Percentiles rank a stretch among this genome's conserved stretches.
Evolutionary conservation across 2,888 invertebrate genomes (phyloP).

Genomic region (Platycheirus rosarum): DNA sequence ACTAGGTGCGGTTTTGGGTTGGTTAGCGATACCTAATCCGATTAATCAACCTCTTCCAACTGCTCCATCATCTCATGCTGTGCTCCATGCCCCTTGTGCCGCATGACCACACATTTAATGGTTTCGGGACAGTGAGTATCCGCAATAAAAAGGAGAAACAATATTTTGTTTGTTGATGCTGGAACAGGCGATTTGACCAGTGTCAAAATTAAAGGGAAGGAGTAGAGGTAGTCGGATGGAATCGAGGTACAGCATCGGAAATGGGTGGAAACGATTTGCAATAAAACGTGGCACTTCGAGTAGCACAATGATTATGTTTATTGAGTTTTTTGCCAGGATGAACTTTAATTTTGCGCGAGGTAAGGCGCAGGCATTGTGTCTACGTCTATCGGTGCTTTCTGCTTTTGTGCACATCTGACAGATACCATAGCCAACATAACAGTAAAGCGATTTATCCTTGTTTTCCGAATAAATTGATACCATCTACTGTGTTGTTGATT

Average conservation of each 20-base stretch:
- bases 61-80: conserved; percentile 31
- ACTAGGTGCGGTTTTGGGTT: conserved; percentile 66
- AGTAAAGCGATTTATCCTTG: conserved; percentile 51
- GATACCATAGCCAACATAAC: too few species aligned
- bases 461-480: conserved; percentile 45
- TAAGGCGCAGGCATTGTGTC: not conserved
- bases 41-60: conserved; percentile 69
- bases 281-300: conserved; percentile 41
- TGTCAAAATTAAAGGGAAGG: not conserved
- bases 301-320: conserved; percentile 62
- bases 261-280: conserved; percentile 60
- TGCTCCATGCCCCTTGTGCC: not conserved
- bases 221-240: too few species aligned
- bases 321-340: conserved; percentile 42
- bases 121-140: conserved; percentile 27
- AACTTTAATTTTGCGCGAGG: not conserved
- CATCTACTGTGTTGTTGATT: conserved; percentile 50
- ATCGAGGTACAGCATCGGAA: conserved; percentile 41
- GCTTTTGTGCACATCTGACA: too few species aligned
- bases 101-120: not conserved
- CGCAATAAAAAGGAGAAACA: conserved; percentile 30
- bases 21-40: conserved; percentile 68
- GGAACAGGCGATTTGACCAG: too few species aligned
- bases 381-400: too few species aligned
- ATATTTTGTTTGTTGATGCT: conserved; percentile 15